Evolutionary conservation across 1,140 invertebrate genomes (phyloP).

Genomic region (Hormaphis cornu): DNA sequence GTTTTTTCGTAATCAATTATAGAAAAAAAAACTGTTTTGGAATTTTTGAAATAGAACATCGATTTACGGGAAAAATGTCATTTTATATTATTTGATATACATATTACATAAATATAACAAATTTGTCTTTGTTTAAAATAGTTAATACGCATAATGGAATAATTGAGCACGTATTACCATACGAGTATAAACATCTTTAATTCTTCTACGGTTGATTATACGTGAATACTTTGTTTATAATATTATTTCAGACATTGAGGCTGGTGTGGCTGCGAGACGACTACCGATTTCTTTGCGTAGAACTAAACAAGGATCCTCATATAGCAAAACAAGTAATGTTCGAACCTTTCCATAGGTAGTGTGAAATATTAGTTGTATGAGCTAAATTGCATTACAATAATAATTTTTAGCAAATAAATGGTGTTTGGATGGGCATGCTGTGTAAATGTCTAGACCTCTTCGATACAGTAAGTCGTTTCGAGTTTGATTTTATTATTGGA

Average conservation of each 20-base stretch:
- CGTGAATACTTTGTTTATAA: background rate
- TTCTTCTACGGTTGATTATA: too few species aligned
- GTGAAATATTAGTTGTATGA: too few species aligned
- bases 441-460: background rate
- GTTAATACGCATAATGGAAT: too few species aligned
- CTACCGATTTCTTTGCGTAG: conserved; percentile 17
- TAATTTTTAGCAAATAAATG: background rate
- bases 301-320: background rate
- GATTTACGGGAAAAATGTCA: too few species aligned
- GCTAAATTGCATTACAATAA: background rate
- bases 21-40: too few species aligned
- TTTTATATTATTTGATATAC: too few species aligned
- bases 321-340: conserved; percentile 13
- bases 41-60: too few species aligned
- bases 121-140: too few species aligned
- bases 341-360: background rate
- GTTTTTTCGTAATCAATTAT: too few species aligned
- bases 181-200: too few species aligned
- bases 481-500: background rate
- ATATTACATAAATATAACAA: too few species aligned
- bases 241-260: conserved; percentile 4
- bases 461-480: conserved; percentile 8
- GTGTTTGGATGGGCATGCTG: background rate
- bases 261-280: conserved; percentile 13
- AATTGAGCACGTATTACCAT: too few species aligned